Percentiles rank a stretch among this genome's conserved stretches.
phyloP scores from a whole-genome alignment of 2,888 invertebrate genomes.

The Branchellion lobata region DNA sequence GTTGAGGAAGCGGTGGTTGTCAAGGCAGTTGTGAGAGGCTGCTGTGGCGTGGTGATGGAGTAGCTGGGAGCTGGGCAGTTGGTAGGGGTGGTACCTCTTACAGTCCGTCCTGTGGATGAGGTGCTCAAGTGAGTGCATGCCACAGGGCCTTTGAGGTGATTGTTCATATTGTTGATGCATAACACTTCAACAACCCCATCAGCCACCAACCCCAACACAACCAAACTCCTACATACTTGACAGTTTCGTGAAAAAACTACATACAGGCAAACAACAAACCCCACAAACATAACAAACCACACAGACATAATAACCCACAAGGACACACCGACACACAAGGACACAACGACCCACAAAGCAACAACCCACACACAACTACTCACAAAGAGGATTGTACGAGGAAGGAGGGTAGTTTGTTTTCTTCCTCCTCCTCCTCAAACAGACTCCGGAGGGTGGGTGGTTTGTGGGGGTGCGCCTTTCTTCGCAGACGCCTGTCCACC shows the following conservation, averaged over 20 bases:
- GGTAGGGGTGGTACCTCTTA: constrained; percentile 20
- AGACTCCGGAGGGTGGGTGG: constrained; percentile 72
- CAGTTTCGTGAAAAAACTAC: no score
- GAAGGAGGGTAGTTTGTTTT: constrained; percentile 67
- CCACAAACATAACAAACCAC: neutral
- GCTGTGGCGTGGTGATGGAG: constrained; percentile 17
- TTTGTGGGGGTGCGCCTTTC: constrained; percentile 63
- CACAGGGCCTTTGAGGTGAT: no score
- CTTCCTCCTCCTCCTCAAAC: constrained; percentile 77
- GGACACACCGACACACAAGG: neutral
- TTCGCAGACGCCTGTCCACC: constrained; percentile 28
- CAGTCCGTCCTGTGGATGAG: constrained; percentile 3
- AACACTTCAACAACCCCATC: no score
- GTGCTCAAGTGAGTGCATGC: no score
- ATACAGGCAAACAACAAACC: neutral
- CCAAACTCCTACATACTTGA: no score
- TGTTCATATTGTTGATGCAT: no score
- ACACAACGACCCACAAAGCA: neutral
- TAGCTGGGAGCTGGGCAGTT: constrained; percentile 10
- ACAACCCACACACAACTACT: neutral
- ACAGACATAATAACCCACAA: neutral
- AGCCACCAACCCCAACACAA: no score
- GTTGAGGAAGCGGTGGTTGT: no score
- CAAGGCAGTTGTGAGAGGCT: neutral
- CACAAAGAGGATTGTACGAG: neutral